A percentile compares a stretch with the other conserved stretches of the same genome.
phyloP scores from a whole-genome alignment of 2,888 invertebrate species.

The Cataglyphis altisquamis region DNA sequence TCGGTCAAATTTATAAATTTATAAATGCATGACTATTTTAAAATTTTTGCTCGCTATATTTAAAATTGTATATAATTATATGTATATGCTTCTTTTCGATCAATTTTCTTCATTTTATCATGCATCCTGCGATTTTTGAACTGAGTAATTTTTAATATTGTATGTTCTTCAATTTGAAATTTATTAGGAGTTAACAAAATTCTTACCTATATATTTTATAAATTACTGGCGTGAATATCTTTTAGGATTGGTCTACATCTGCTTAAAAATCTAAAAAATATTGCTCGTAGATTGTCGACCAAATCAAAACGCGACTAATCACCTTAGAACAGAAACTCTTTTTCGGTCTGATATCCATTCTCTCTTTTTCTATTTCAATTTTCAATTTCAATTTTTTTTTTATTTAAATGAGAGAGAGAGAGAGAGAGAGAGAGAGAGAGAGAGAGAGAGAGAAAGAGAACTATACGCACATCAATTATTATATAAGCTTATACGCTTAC shows the following conservation, averaged over 20 bases:
- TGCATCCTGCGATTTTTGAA: neutral
- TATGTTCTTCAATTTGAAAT: conserved; percentile 2
- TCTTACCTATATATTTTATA: conserved; percentile 10
- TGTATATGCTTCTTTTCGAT: neutral
- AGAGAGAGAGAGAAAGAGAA: neutral
- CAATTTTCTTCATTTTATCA: neutral
- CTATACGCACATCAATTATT: conserved; percentile 4
- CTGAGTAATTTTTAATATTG: neutral
- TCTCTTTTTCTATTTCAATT: too few relatives aligned
- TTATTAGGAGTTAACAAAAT: conserved; percentile 9
- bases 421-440: too few relatives aligned
- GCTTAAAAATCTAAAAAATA: conserved; percentile 5
- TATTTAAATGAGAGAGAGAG: neutral
- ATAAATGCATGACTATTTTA: neutral
- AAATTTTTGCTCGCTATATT: neutral
- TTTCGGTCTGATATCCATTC: neutral
- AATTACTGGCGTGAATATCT: neutral
- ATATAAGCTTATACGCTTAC: neutral
- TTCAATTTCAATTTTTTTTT: too few relatives aligned
- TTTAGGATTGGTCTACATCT: neutral
- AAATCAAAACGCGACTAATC: neutral
- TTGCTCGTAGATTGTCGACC: neutral
- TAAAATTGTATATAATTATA: neutral
- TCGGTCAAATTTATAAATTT: neutral
- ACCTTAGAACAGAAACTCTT: conserved; percentile 5